Evolutionary conservation across 2,888 invertebrate genomes (phyloP).

Genomic region (Xylota segnis): DNA sequence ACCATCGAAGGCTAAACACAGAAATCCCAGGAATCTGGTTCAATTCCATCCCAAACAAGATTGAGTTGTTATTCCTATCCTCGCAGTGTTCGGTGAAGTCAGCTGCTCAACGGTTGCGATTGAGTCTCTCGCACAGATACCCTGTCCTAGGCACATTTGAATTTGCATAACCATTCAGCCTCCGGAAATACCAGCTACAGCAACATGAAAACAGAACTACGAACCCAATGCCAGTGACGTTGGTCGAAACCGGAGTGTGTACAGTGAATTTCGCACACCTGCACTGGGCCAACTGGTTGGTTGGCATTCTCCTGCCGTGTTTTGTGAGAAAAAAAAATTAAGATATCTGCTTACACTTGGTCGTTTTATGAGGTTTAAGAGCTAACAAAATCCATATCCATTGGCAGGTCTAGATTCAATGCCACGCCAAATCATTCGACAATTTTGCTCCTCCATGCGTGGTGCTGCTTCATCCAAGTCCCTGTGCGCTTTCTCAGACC

Average conservation of each 20-base stretch:
- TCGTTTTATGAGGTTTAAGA: constrained; percentile 35
- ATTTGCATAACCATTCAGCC: constrained; percentile 65
- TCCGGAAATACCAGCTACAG: constrained; percentile 57
- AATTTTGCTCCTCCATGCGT: constrained; percentile 89
- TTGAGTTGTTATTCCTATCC: constrained; percentile 47
- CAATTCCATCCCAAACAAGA: constrained; percentile 64
- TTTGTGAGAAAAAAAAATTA: background rate
- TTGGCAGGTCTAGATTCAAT: constrained; percentile 87
- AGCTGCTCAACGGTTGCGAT: constrained; percentile 34
- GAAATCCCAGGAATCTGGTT: constrained; percentile 57
- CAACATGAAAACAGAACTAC: constrained; percentile 28
- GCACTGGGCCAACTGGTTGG: constrained; percentile 68
- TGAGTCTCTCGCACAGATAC: constrained; percentile 26
- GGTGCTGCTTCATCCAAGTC: constrained; percentile 84
- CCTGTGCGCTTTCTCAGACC: constrained; percentile 85
- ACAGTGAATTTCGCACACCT: constrained; percentile 67
- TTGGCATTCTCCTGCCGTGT: constrained; percentile 48
- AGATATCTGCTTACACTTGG: constrained; percentile 27
- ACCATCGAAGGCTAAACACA: constrained; percentile 15
- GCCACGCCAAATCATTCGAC: constrained; percentile 88
- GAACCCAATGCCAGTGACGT: constrained; percentile 55
- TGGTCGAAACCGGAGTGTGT: constrained; percentile 56
- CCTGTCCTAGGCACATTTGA: constrained; percentile 18
- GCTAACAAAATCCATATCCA: constrained; percentile 87
- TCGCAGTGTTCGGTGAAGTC: constrained; percentile 18